phyloP scores from a whole-genome alignment of 2,888 invertebrate genomes.

The Agrotis clavis region DNA sequence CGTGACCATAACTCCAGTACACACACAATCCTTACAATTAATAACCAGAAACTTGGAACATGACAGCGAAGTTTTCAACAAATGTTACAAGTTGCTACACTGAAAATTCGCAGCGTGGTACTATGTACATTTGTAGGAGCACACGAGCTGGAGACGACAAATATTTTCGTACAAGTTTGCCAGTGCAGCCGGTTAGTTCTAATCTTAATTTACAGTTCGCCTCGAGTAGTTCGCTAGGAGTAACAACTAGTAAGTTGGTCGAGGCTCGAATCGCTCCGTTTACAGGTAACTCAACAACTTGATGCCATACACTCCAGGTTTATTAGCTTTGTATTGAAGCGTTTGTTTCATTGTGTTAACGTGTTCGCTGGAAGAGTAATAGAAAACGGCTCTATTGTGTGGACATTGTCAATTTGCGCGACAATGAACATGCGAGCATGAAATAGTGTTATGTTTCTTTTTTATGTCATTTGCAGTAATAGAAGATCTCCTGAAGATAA shows the following conservation, averaged over 20 bases:
- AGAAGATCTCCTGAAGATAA: too few species aligned
- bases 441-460: slow-evolving; percentile 1
- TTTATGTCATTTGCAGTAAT: background rate
- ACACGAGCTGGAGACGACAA: slow-evolving; percentile 71
- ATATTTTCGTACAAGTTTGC: slow-evolving; percentile 78
- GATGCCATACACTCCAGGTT: slow-evolving; percentile 66
- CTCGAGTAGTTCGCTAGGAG: slow-evolving; percentile 71
- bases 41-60: slow-evolving; percentile 54
- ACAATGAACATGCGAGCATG: background rate
- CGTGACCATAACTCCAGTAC: slow-evolving; percentile 17
- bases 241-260: slow-evolving; percentile 70
- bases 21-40: slow-evolving; percentile 49
- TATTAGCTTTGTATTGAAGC: slow-evolving; percentile 66
- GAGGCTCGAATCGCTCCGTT: slow-evolving; percentile 51
- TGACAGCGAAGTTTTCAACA: slow-evolving; percentile 58
- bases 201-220: slow-evolving; percentile 83
- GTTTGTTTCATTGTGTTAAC: slow-evolving; percentile 43
- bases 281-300: slow-evolving; percentile 66
- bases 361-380: slow-evolving; percentile 3
- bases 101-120: slow-evolving; percentile 52
- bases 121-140: slow-evolving; percentile 54
- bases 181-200: slow-evolving; percentile 76
- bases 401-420: background rate
- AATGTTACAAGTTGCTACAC: slow-evolving; percentile 59
- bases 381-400: slow-evolving; percentile 6